Percentiles rank a stretch among this genome's conserved stretches.
phyloP scores from a whole-genome alignment of 2,797 vertebrate species.

The Gambusia yucatana region DNA sequence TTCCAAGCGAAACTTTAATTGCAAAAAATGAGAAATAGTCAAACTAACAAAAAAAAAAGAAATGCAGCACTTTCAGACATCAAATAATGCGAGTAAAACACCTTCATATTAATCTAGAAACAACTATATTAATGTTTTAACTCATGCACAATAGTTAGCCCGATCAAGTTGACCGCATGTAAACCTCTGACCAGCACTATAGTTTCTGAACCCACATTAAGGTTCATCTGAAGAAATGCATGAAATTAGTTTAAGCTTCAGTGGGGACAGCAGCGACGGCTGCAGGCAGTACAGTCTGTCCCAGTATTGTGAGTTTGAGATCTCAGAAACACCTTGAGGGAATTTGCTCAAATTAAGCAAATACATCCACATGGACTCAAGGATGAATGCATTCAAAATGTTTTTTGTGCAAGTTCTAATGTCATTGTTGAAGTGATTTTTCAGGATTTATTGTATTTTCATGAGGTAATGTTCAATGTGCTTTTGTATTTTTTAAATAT shows the following conservation, averaged over 20 bases:
- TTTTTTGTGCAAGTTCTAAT: neutral
- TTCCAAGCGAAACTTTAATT: too few species aligned
- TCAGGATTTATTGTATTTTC: neutral
- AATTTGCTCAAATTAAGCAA: neutral
- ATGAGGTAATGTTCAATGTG: neutral
- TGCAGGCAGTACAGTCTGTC: constrained; percentile 7
- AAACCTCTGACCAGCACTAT: neutral
- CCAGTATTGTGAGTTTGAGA: neutral
- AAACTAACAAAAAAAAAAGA: too few species aligned
- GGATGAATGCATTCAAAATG: neutral
- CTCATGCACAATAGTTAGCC: neutral
- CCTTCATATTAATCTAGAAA: too few species aligned
- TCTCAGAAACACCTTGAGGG: neutral
- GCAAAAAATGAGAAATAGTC: too few species aligned
- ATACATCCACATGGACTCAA: neutral
- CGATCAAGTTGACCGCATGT: neutral
- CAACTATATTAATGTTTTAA: too few species aligned
- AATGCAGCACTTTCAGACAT: too few species aligned
- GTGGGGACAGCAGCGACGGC: constrained; percentile 1
- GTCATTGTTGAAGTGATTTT: neutral
- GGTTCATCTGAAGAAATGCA: constrained; percentile 16
- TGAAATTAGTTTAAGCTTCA: constrained; percentile 8
- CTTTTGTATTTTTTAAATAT: neutral
- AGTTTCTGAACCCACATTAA: constrained; percentile 3
- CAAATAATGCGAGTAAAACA: too few species aligned